phyloP scores from a whole-genome alignment of 1,140 invertebrate species.

The Teleogryllus occipitalis region DNA sequence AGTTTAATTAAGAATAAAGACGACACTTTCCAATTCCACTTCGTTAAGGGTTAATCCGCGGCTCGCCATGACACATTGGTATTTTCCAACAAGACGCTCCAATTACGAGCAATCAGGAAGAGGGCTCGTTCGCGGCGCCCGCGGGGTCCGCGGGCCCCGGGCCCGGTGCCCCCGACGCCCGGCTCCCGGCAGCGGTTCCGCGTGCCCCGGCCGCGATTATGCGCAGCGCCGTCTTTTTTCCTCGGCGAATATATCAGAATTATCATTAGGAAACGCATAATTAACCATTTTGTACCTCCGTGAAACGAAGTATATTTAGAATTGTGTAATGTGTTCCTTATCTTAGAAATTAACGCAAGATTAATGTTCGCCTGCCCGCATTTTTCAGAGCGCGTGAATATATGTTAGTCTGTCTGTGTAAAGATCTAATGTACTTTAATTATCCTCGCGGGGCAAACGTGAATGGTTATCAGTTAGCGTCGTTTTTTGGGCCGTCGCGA shows the following conservation, averaged over 20 bases:
- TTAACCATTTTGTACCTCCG: too few species aligned
- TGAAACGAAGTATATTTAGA: too few species aligned
- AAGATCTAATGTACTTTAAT: background rate
- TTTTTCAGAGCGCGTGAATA: background rate
- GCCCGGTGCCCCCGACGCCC: too few species aligned
- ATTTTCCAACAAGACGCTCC: background rate
- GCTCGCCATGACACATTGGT: background rate
- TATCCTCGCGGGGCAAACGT: background rate
- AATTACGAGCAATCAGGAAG: background rate
- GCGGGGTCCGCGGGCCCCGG: too few species aligned
- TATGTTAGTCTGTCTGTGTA: background rate
- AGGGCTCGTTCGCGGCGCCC: background rate
- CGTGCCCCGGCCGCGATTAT: too few species aligned
- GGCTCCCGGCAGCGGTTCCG: too few species aligned
- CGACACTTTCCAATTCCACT: background rate
- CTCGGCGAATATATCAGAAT: too few species aligned
- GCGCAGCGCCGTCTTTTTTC: too few species aligned
- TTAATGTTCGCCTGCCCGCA: background rate
- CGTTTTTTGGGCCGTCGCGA: background rate
- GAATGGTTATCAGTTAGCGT: background rate
- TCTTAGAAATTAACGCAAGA: background rate
- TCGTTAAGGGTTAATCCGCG: background rate
- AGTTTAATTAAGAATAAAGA: background rate
- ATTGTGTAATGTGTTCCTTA: background rate
- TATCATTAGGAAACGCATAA: too few species aligned